Evolutionary conservation across 2,797 vertebrate species (phyloP).

Genomic region (Liasis olivaceus): DNA sequence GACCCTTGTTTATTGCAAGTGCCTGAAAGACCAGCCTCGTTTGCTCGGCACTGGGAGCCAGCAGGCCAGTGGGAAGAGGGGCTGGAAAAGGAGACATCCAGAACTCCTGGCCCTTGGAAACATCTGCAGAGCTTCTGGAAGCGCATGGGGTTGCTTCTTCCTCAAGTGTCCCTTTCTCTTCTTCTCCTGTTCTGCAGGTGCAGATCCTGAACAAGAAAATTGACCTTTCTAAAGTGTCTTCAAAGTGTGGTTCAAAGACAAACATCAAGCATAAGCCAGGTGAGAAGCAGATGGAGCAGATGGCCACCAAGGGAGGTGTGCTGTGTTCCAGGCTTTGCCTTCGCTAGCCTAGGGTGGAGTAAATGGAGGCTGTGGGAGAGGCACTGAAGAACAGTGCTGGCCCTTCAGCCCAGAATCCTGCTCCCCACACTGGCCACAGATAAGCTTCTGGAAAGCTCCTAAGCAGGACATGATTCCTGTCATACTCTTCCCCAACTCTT

Average conservation of each 20-base stretch:
- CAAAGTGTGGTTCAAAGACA: slow-evolving; percentile 92
- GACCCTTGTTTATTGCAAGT: not conserved
- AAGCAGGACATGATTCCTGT: not conserved
- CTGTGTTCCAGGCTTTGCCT: not conserved
- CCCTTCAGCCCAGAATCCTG: too few relatives aligned
- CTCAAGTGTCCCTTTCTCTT: slow-evolving; percentile 14
- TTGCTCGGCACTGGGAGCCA: not conserved
- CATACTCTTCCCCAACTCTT: not conserved
- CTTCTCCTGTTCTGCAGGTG: slow-evolving; percentile 73
- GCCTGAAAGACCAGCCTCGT: not conserved
- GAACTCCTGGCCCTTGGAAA: not conserved
- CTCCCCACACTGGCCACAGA: not conserved
- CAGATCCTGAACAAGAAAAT: slow-evolving; percentile 95
- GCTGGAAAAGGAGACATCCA: fast-evolving
- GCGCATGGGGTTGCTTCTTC: fast-evolving
- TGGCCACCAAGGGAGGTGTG: not conserved
- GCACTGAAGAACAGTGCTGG: not conserved
- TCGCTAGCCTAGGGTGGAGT: not conserved
- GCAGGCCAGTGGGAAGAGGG: fast-evolving
- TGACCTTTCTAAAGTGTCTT: slow-evolving; percentile 91
- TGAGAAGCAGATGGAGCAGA: slow-evolving; percentile 49
- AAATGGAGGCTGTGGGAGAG: not conserved
- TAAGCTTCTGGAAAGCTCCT: not conserved
- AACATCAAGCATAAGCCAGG: slow-evolving; percentile 93
- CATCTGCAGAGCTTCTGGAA: fast-evolving